Conservation (phyloP, 1,140 invertebrate species). For the Dendroctonus valens region DNA sequence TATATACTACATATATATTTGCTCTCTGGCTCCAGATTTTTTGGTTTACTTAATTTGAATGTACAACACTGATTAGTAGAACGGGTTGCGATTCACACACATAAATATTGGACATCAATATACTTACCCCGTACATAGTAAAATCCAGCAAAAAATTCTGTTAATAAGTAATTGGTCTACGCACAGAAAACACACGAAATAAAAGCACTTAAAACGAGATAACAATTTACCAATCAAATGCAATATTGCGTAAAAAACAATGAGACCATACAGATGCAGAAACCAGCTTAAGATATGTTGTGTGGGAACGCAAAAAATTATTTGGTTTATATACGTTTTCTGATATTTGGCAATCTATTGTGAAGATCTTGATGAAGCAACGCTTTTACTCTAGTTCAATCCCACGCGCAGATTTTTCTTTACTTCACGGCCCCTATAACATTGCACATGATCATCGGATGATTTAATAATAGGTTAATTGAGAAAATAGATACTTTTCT, state of each 20-base stretch:
- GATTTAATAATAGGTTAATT: conserved; percentile 20
- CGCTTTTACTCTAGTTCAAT: conserved; percentile 43
- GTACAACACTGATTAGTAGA: no score
- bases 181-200: neutral
- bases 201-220: neutral
- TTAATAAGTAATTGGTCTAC: no score
- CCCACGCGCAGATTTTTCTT: conserved; percentile 35
- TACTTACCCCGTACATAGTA: conserved; percentile 11
- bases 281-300: neutral
- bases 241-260: conserved; percentile 16
- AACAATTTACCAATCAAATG: conserved; percentile 3
- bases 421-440: conserved; percentile 1
- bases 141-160: neutral
- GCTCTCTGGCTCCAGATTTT: no score
- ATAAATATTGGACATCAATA: neutral
- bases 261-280: conserved; percentile 11
- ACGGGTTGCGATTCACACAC: no score
- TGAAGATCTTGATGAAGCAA: conserved; percentile 44
- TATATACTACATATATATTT: neutral
- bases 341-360: conserved; percentile 46
- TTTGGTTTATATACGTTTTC: conserved; percentile 46
- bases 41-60: no score
- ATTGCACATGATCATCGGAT: conserved; percentile 17
- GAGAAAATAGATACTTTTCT: neutral
- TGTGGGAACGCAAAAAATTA: conserved; percentile 37